Percentiles rank a stretch among this genome's conserved stretches.
Conservation (phyloP, 2,888 invertebrate species). For the Hermaeophaga mercurialis region DNA sequence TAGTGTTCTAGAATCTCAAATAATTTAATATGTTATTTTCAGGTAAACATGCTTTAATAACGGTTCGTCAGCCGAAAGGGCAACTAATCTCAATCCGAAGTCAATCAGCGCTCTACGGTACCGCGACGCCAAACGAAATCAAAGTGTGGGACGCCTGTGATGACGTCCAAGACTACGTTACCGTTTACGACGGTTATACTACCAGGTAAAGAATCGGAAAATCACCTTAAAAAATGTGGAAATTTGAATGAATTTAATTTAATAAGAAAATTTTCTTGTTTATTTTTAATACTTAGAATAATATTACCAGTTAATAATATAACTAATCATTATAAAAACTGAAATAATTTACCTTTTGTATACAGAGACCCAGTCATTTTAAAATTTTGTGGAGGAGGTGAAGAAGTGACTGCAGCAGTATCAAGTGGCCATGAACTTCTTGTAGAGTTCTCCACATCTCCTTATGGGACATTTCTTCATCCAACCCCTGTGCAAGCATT, state of each 20-base stretch:
- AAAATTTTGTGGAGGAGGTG: conserved; percentile 89
- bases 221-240: too few relatives aligned
- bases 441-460: conserved; percentile 88
- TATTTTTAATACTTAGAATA: too few relatives aligned
- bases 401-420: conserved; percentile 82
- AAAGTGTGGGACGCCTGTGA: conserved; percentile 85
- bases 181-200: conserved; percentile 87
- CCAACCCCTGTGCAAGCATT: conserved; percentile 77
- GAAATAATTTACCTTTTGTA: too few relatives aligned
- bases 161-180: conserved; percentile 83
- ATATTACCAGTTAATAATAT: too few relatives aligned
- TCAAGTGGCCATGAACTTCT: conserved; percentile 87
- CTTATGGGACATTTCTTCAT: conserved; percentile 86
- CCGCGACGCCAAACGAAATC: conserved; percentile 58
- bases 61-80: conserved; percentile 83
- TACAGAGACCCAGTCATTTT: conserved; percentile 77
- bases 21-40: too few relatives aligned
- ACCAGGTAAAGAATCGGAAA: conserved; percentile 67
- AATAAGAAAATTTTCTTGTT: too few relatives aligned
- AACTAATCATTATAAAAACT: too few relatives aligned
- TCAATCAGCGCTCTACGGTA: conserved; percentile 70
- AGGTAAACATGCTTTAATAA: conserved; percentile 87
- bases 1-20: background rate
- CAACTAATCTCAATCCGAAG: conserved; percentile 84
- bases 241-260: too few relatives aligned